Conservation (phyloP, 2,888 invertebrate genomes). For the Patella caerulea region DNA sequence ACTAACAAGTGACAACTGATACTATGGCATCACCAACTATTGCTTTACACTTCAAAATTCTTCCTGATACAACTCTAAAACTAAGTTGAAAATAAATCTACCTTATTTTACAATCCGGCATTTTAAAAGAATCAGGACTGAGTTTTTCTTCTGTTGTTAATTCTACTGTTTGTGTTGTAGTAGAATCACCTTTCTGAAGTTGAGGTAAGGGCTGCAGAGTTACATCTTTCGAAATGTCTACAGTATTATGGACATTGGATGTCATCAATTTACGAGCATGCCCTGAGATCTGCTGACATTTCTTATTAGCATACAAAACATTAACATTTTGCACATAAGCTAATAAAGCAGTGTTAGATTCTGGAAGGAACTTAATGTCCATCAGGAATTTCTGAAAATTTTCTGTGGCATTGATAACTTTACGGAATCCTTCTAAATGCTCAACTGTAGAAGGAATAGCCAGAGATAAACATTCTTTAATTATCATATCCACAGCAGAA, state of each 20-base stretch:
- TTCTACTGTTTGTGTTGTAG: conserved; percentile 48
- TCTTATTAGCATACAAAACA: conserved; percentile 82
- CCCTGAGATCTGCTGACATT: conserved; percentile 81
- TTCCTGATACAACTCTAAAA: too few species aligned
- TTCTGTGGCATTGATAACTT: conserved; percentile 78
- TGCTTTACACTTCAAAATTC: too few species aligned
- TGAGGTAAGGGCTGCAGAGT: conserved; percentile 51
- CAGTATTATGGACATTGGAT: conserved; percentile 84
- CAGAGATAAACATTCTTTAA: conserved; percentile 82
- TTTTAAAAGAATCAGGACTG: conserved; percentile 69
- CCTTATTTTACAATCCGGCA: conserved; percentile 76
- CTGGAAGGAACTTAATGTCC: conserved; percentile 69
- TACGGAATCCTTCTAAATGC: conserved; percentile 79
- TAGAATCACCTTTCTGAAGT: conserved; percentile 38
- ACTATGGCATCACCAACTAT: too few species aligned
- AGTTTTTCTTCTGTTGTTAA: conserved; percentile 50
- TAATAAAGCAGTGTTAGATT: conserved; percentile 74
- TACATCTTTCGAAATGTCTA: conserved; percentile 57
- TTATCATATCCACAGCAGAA: conserved; percentile 79
- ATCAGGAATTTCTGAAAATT: conserved; percentile 79
- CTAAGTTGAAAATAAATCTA: conserved; percentile 42
- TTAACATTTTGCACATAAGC: conserved; percentile 84
- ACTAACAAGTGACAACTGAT: too few species aligned
- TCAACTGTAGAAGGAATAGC: conserved; percentile 84
- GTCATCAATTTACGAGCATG: conserved; percentile 82